Conservation (phyloP, 2,113 vertebrate species). For the Cyprinodon tularosa region DNA sequence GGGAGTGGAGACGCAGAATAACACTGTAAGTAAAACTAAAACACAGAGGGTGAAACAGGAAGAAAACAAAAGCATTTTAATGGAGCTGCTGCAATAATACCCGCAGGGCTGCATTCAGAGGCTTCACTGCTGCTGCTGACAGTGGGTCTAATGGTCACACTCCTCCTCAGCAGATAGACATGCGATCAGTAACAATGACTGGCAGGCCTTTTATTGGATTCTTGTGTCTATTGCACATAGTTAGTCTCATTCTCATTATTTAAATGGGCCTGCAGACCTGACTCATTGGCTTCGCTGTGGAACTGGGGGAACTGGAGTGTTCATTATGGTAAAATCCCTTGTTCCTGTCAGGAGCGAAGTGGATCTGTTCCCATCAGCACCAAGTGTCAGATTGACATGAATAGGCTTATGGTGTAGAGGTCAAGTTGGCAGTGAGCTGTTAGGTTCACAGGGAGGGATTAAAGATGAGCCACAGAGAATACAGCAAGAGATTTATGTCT, state of each 20-base stretch:
- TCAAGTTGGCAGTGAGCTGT: constrained; percentile 66
- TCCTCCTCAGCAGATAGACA: constrained; percentile 48
- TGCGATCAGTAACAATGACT: constrained; percentile 63
- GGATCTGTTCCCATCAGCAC: constrained; percentile 68
- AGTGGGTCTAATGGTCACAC: constrained; percentile 53
- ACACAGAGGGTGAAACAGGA: constrained; percentile 55
- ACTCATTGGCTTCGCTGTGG: constrained; percentile 49
- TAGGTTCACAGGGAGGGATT: constrained; percentile 57
- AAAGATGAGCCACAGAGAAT: constrained; percentile 46
- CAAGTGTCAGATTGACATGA: constrained; percentile 70
- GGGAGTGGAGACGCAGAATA: constrained; percentile 61
- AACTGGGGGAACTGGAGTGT: constrained; percentile 67
- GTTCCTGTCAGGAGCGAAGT: constrained; percentile 70
- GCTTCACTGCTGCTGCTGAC: constrained; percentile 33
- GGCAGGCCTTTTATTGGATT: constrained; percentile 62
- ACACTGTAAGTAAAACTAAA: constrained; percentile 71
- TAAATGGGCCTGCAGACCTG: constrained; percentile 58
- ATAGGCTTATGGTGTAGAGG: constrained; percentile 72
- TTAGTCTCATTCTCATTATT: constrained; percentile 69
- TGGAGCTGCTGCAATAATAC: constrained; percentile 53
- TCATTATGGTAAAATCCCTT: constrained; percentile 71
- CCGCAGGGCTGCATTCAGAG: constrained; percentile 43
- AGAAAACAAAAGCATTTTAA: constrained; percentile 72
- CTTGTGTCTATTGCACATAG: constrained; percentile 59
- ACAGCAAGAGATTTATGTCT: constrained; percentile 21